These are phyloP conservation scores for Polydesmus complanatus DNA, from an alignment of 2,888 invertebrate species.

Conservation along the genomic window DNA sequence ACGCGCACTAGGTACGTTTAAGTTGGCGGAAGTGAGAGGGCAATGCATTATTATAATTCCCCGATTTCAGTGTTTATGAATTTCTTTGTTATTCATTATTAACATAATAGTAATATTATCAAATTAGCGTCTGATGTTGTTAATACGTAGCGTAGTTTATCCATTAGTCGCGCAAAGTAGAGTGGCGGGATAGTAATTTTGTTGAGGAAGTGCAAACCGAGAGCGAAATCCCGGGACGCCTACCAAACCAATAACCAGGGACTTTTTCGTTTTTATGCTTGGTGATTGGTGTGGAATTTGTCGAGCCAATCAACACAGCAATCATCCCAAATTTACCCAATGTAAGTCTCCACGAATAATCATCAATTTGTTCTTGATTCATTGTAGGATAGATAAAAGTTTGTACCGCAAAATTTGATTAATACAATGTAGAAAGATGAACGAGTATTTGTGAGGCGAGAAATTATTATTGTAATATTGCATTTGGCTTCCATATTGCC, in stretches of 20 bases:
- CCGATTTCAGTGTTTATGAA: too few relatives aligned
- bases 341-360: conserved; percentile 61
- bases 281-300: conserved; percentile 51
- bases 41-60: too few relatives aligned
- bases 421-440: conserved; percentile 1
- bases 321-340: conserved; percentile 46
- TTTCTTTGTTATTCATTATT: too few relatives aligned
- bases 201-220: too few relatives aligned
- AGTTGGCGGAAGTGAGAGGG: too few relatives aligned
- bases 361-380: conserved; percentile 30
- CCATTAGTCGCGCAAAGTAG: too few relatives aligned
- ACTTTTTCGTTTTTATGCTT: conserved; percentile 17
- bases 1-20: too few relatives aligned
- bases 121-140: too few relatives aligned
- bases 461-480: not conserved
- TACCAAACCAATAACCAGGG: conserved; percentile 15
- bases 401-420: conserved; percentile 12
- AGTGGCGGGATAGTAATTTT: too few relatives aligned
- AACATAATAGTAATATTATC: too few relatives aligned
- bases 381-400: conserved; percentile 5
- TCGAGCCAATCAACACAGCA: conserved; percentile 64
- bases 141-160: too few relatives aligned
- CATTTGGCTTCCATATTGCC: conserved; percentile 3
- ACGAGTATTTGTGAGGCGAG: not conserved
- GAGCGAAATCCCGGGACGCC: too few relatives aligned